Percentiles rank a stretch among this genome's conserved stretches.
phyloP scores from a whole-genome alignment of 2,888 invertebrate species.

The Chalcis sispes region DNA sequence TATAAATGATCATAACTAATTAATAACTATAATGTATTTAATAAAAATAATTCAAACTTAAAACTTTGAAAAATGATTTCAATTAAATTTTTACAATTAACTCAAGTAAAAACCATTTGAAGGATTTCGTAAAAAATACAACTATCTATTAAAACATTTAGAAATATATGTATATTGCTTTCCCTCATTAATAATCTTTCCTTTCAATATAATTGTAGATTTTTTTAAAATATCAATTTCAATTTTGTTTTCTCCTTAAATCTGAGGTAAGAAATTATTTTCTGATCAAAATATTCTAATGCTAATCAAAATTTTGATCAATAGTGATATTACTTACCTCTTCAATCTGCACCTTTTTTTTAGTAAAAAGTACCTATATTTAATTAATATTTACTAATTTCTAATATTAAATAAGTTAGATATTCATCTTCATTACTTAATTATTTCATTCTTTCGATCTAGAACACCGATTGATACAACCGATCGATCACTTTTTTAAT shows the following conservation, averaged over 20 bases:
- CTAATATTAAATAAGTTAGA: constrained; percentile 49
- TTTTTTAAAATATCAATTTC: constrained; percentile 42
- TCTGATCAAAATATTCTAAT: too few species aligned
- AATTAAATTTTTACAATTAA: constrained; percentile 6
- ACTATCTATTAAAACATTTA: constrained; percentile 43
- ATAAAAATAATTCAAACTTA: constrained; percentile 28
- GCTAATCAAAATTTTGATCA: too few species aligned
- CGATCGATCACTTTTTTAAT: constrained; percentile 44
- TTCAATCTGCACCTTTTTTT: constrained; percentile 32
- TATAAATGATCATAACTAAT: constrained; percentile 23
- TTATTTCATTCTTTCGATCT: constrained; percentile 34
- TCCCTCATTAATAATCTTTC: constrained; percentile 8
- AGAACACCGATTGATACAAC: constrained; percentile 57
- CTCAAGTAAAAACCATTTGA: constrained; percentile 20
- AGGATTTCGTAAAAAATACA: constrained; percentile 37
- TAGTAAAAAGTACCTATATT: constrained; percentile 37
- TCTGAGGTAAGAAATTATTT: constrained; percentile 29
- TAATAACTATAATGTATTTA: constrained; percentile 40
- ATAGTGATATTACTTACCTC: constrained; percentile 21
- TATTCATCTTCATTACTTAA: constrained; percentile 36
- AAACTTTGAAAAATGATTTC: constrained; percentile 10
- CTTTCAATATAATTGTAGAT: constrained; percentile 3
- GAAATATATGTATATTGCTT: constrained; percentile 33
- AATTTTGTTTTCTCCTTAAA: constrained; percentile 23
- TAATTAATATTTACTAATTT: constrained; percentile 34